Evolutionary conservation across 2,113 vertebrate genomes (phyloP).

Genomic region (Picathartes gymnocephalus): DNA sequence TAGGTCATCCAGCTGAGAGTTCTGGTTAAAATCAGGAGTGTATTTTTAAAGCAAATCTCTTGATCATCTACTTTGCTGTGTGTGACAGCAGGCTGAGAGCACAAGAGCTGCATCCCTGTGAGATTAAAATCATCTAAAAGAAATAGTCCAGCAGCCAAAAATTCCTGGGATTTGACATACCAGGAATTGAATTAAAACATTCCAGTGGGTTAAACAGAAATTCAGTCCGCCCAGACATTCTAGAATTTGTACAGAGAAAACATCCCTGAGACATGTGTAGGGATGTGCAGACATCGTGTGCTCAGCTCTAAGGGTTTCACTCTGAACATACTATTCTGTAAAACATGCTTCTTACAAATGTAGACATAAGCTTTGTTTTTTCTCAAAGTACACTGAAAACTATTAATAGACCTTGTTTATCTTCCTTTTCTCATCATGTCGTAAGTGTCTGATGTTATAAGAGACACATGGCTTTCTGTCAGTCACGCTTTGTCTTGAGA

Average conservation of each 20-base stretch:
- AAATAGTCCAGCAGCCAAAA: background rate
- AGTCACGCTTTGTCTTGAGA: background rate
- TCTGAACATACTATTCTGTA: background rate
- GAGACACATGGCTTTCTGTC: accelerated
- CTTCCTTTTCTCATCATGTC: background rate
- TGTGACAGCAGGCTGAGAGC: background rate
- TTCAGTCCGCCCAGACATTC: background rate
- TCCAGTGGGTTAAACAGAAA: background rate
- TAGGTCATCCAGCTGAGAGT: background rate
- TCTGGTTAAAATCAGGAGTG: background rate
- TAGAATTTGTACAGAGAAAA: background rate
- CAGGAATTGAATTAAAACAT: background rate
- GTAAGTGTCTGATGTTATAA: background rate
- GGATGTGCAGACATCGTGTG: too few species aligned
- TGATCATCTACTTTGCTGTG: background rate
- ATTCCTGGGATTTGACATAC: background rate
- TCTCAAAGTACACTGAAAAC: background rate
- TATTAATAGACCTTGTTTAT: background rate
- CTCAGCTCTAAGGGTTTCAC: background rate
- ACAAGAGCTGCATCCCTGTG: background rate
- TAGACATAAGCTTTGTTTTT: background rate
- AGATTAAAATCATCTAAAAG: background rate
- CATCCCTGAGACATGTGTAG: background rate
- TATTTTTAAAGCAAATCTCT: background rate
- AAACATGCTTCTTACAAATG: background rate